Conservation (phyloP, 2,113 vertebrate genomes). For the Eulacestoma nigropectus region DNA sequence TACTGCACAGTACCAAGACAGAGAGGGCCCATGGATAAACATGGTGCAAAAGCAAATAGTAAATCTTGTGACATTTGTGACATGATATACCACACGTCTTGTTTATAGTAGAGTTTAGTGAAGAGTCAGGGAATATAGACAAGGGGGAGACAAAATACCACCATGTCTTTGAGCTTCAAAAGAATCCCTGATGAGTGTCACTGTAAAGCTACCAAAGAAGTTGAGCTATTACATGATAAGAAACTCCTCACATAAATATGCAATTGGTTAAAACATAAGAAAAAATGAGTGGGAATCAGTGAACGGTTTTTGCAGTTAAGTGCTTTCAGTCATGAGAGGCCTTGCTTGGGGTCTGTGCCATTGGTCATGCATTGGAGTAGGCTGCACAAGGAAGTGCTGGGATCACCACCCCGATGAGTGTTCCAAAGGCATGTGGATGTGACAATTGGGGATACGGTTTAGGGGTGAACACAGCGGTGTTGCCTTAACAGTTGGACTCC, state of each 20-base stretch:
- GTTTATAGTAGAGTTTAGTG: not conserved
- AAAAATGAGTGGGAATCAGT: not conserved
- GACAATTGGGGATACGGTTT: rapidly evolving
- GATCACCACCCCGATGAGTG: not conserved
- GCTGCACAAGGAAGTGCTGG: not conserved
- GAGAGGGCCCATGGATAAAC: not conserved
- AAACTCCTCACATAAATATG: not conserved
- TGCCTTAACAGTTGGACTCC: not conserved
- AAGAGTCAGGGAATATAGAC: not conserved
- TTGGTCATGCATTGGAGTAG: not conserved
- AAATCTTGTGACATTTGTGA: not conserved
- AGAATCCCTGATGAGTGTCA: not conserved
- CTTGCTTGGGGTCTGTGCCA: not conserved
- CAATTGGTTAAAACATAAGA: not conserved
- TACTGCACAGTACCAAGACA: not conserved
- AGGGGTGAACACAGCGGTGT: not conserved
- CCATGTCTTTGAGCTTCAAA: not conserved
- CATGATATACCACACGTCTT: not conserved
- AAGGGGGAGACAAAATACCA: not conserved
- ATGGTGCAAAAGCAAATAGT: not conserved
- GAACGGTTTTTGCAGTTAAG: not conserved
- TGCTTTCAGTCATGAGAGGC: not conserved
- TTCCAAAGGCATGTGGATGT: not conserved
- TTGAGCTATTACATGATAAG: not conserved
- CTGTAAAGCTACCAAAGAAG: not conserved